Conservation (phyloP, 2,797 vertebrate genomes). For the Sebastiscus albofasciatus region DNA sequence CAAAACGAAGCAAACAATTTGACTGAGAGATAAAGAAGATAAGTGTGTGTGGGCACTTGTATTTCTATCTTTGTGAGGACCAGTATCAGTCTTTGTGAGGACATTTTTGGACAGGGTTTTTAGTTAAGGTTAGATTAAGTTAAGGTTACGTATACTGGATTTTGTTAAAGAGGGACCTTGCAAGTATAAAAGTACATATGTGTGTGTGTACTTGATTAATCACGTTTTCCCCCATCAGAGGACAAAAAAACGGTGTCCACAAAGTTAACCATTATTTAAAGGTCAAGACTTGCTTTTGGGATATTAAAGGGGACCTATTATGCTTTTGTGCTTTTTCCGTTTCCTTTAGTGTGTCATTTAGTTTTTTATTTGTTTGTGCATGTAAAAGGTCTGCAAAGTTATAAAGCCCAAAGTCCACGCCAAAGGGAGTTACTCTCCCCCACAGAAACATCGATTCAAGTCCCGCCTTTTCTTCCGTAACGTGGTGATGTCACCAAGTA, state of each 20-base stretch:
- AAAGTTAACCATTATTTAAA: background rate
- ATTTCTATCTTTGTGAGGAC: background rate
- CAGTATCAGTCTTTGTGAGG: background rate
- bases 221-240: background rate
- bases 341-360: too few species aligned
- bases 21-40: background rate
- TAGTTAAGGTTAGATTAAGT: background rate
- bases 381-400: too few species aligned
- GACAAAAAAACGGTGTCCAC: background rate
- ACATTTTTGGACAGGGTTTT: background rate
- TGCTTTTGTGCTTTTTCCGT: too few species aligned
- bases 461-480: too few species aligned
- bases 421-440: too few species aligned
- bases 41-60: background rate
- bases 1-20: background rate
- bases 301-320: background rate
- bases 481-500: too few species aligned
- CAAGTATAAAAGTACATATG: background rate
- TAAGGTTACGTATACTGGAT: background rate
- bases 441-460: too few species aligned
- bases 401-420: too few species aligned
- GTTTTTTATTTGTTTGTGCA: too few species aligned
- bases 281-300: background rate
- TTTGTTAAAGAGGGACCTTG: background rate
- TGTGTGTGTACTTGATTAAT: background rate